Evolutionary conservation across 2,888 invertebrate genomes (phyloP), one percentile per base, ranked within the genome.

Genomic region (Megastigmus dorsalis): DNA sequence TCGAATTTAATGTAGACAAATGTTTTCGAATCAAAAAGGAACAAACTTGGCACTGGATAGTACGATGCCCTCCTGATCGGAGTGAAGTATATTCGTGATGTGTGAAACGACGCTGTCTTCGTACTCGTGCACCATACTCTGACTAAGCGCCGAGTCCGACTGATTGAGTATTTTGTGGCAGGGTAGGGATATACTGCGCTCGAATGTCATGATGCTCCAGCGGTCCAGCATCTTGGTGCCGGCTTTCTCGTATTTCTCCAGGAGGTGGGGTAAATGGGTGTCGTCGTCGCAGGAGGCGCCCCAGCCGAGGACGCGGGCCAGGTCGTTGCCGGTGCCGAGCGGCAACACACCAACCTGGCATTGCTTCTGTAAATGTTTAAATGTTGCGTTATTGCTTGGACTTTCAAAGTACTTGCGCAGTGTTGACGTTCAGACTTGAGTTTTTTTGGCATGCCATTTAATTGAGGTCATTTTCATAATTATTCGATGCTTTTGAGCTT

Each of bases 221-320:
- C 98, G 93, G 88, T 98, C 98, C 60, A 99, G 90, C 95, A 98
- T 98, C 90, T 97, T 98, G 65, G 97, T 97, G 84, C 97, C 95
- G n/a, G 98, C 97, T 81, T 95, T 94, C 89, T 98, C 98, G 87
- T 98, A 97, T 79, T 96, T 94, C 86, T 98, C 97, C 45, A 99
- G 89, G 57, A 98, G 92, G 82, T 95, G 95, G 9, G 97, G 96
- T 57, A 98, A 90, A 86, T 97, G 96, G 7, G 97, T 94, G 81
- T 97, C 97, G 85, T 98, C 97, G 84, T 98, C 98, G 85, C 97
- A 98, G 10, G 96, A 95, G 7, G 97, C 94, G 10, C 98, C 98
- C 98, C 98, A 98, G 43, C 98, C 98, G 18, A 97, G 89, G 4
- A 98, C 98, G 7, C 98, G 91, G 0, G 98, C 97, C 82, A 98